Evolutionary conservation across 2,888 invertebrate genomes (phyloP), one percentile per base, ranked within the genome.

Genomic region (Poecilobothrus nobilitatus): DNA sequence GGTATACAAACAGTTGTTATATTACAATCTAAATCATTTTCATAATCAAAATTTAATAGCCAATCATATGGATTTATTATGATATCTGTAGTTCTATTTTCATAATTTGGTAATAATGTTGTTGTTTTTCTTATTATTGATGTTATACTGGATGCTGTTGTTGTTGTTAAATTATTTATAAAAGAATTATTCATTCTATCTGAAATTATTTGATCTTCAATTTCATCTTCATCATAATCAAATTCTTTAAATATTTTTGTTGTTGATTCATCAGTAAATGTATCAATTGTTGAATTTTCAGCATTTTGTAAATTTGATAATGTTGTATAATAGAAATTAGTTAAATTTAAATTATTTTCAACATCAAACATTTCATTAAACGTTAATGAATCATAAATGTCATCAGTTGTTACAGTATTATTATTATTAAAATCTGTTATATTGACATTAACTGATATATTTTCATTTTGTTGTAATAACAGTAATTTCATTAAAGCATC

Each of bases 241-340:
- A 53, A 53, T 53, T 53, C 53, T 53, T 53, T 53, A 53, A 15
- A 18, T 5, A 27, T 12, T 53, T n/a, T 12, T 33, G 66, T 69
- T 3, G 65, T 64, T 20, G 62, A 15, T 3, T 53, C n/a, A 53
- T 53, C n/a, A n/a, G 18, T 18, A 53, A 53, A 18, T 53, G 53
- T 53, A 18, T 15, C 53, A 53, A 53, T 18, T 18, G 53, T 53
- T 53, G 53, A 12, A 12, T 53, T 12, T 12, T 12, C 18, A 18
- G 18, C 15, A 53, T 18, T 53, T 53, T 53, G 53, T 53, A 53
- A n/a, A 53, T 18, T 53, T 22, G 74, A 68, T 10, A 76, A 67
- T 63, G 74, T 72, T 22, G 67, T 69, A 63, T 76, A 73, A 61
- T 75, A 74, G 18, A 72, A 67, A 41, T 72, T 69, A 9, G 70